Evolutionary conservation across 2,888 invertebrate species (phyloP).

Genomic region (Drosophila affinis): DNA sequence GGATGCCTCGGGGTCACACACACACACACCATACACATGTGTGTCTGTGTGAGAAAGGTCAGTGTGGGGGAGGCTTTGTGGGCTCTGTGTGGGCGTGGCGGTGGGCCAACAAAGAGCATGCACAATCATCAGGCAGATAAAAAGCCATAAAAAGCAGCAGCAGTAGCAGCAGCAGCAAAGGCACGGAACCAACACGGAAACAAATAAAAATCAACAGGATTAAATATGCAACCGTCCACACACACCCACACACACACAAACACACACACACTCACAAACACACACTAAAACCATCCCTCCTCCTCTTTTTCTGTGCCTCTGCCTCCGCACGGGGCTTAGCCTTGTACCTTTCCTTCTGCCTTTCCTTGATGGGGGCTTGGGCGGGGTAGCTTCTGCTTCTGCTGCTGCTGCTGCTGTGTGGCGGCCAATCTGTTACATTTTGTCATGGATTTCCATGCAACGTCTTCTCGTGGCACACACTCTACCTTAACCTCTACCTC

Average conservation of each 20-base stretch:
- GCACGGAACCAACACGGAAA: conserved; percentile 50
- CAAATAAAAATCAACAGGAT: conserved; percentile 76
- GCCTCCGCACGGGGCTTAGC: conserved; percentile 30
- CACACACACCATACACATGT: neutral
- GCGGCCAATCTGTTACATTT: conserved; percentile 72
- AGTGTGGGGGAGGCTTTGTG: neutral
- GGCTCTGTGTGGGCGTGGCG: conserved; percentile 5
- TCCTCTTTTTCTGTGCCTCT: conserved; percentile 26
- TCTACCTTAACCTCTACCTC: neutral
- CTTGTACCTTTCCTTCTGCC: conserved; percentile 37
- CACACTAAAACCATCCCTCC: neutral
- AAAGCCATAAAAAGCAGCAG: conserved; percentile 61
- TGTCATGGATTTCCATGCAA: conserved; percentile 63
- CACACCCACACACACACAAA: conserved; percentile 2
- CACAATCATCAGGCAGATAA: conserved; percentile 61
- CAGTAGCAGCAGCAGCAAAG: conserved; percentile 33
- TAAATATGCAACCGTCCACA: conserved; percentile 63
- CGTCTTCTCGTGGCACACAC: conserved; percentile 7
- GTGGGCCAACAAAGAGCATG: conserved; percentile 60
- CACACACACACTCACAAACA: neutral
- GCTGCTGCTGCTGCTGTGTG: neutral
- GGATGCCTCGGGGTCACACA: neutral
- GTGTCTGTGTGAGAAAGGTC: conserved; percentile 12
- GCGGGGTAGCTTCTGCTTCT: conserved; percentile 12
- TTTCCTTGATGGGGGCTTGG: neutral